phyloP scores from a whole-genome alignment of 2,113 vertebrate species.

The Psittacula cyanocephala region DNA sequence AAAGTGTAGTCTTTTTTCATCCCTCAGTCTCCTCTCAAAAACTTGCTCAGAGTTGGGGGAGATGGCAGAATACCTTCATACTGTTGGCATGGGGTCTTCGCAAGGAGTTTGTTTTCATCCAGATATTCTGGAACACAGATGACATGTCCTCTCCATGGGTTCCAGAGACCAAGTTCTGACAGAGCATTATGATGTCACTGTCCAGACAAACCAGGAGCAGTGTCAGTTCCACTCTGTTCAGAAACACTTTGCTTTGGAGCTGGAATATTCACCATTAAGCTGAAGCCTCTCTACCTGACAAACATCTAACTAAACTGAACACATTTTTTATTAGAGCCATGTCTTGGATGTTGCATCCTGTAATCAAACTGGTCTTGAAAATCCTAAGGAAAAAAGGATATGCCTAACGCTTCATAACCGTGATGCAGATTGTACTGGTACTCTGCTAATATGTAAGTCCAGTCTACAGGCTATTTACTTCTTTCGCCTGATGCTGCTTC shows the following conservation, averaged over 20 bases:
- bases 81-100: neutral
- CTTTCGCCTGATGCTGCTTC: neutral
- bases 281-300: neutral
- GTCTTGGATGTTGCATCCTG: neutral
- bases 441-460: neutral
- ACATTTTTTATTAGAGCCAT: neutral
- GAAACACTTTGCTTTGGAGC: neutral
- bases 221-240: neutral
- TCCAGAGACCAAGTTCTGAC: neutral
- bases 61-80: neutral
- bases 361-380: neutral
- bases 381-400: neutral
- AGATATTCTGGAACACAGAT: neutral
- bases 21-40: neutral
- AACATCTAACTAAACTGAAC: neutral
- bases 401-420: neutral
- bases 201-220: neutral
- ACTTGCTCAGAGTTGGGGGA: neutral
- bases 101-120: neutral
- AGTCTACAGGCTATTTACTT: neutral
- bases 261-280: neutral
- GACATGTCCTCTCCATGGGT: fast-evolving
- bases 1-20: neutral
- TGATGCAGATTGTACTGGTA: neutral
- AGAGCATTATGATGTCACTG: neutral